A percentile compares a stretch with the other conserved stretches of the same genome.
Conservation (phyloP, 2,888 invertebrate species). For the Dryobotodes eremita region DNA sequence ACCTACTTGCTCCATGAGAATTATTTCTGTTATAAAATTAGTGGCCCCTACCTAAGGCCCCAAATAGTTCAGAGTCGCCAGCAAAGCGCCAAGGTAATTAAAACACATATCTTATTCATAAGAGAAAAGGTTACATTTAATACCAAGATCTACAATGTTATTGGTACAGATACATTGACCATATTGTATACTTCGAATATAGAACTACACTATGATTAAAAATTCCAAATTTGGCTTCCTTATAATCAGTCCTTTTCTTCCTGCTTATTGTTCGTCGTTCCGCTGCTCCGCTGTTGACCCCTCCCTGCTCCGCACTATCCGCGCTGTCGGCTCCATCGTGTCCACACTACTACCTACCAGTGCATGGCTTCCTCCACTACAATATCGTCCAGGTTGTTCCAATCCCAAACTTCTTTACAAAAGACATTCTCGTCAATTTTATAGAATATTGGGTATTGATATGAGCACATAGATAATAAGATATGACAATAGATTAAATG, state of each 20-base stretch:
- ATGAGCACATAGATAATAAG: constrained; percentile 54
- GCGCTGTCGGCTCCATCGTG: constrained; percentile 16
- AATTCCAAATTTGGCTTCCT: constrained; percentile 44
- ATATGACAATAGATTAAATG: constrained; percentile 44
- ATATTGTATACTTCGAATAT: constrained; percentile 41
- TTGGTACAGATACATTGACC: constrained; percentile 41
- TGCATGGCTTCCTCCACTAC: constrained; percentile 19
- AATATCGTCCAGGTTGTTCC: constrained; percentile 33
- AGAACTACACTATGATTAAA: constrained; percentile 40
- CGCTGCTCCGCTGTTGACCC: background rate
- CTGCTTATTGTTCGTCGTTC: constrained; percentile 26
- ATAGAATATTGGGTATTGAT: constrained; percentile 49
- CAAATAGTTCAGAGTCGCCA: constrained; percentile 1
- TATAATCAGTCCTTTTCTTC: constrained; percentile 53
- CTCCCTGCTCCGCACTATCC: background rate
- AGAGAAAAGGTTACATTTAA: constrained; percentile 47
- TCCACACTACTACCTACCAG: constrained; percentile 42
- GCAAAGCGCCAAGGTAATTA: constrained; percentile 10
- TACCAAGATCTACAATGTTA: constrained; percentile 49
- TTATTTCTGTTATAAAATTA: background rate
- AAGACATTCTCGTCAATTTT: constrained; percentile 29
- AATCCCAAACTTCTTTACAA: constrained; percentile 19
- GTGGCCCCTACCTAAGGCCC: background rate
- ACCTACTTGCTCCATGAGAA: background rate
- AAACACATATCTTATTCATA: constrained; percentile 33